phyloP scores from a whole-genome alignment of 2,113 vertebrate genomes.

The Ochotona curzoniae region DNA sequence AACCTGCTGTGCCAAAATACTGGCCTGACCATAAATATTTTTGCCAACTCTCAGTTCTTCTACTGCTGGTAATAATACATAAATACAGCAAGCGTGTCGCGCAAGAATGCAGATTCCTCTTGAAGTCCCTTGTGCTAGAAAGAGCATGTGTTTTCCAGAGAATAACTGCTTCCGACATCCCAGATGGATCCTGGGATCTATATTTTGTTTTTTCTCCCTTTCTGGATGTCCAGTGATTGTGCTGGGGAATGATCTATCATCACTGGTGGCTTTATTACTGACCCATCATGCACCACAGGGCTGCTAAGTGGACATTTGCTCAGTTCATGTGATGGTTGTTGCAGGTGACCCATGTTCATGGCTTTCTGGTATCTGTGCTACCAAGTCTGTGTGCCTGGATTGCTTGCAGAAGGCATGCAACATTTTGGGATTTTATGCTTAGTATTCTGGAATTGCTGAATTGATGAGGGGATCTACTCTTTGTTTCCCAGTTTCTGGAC shows the following conservation, averaged over 20 bases:
- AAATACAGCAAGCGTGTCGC: slow-evolving; percentile 14
- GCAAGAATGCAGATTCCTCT: slow-evolving; percentile 19
- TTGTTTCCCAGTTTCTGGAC: not conserved
- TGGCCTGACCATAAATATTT: not conserved
- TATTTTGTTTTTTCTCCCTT: not conserved
- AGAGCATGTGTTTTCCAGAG: slow-evolving; percentile 34
- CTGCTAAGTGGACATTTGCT: slow-evolving; percentile 15
- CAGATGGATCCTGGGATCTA: not conserved
- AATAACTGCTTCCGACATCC: not conserved
- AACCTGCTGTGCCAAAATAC: too few species aligned
- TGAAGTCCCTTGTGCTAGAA: slow-evolving; percentile 32
- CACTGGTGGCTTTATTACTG: slow-evolving; percentile 46
- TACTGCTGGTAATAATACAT: slow-evolving; percentile 57
- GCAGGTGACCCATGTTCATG: not conserved
- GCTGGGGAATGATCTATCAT: not conserved
- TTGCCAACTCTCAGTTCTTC: not conserved
- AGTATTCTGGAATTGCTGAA: not conserved
- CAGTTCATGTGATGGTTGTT: not conserved
- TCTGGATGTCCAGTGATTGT: not conserved
- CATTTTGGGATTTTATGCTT: not conserved
- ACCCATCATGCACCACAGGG: not conserved
- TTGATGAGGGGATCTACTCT: not conserved
- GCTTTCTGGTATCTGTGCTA: not conserved
- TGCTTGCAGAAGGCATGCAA: not conserved
- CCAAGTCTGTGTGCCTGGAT: not conserved